Percentiles rank a stretch among this genome's conserved stretches.
Conservation (phyloP, 2,113 vertebrate genomes). For the Aix galericulata region DNA sequence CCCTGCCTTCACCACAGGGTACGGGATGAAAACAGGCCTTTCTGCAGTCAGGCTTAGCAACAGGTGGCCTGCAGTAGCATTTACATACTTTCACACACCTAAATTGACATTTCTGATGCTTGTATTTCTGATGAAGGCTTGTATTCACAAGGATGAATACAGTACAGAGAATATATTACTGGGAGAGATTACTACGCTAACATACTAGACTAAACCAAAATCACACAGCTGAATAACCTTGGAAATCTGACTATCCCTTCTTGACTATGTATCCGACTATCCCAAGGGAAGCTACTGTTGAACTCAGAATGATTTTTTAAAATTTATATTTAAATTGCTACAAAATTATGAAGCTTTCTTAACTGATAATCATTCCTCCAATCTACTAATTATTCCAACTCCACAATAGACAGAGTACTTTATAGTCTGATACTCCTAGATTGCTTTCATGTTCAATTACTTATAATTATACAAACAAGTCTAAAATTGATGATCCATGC, state of each 20-base stretch:
- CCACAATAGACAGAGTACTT: slow-evolving; percentile 18
- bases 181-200: background rate
- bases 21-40: background rate
- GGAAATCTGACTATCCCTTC: background rate
- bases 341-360: background rate
- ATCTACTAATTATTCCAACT: slow-evolving; percentile 58
- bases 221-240: background rate
- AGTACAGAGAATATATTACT: background rate
- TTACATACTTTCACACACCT: background rate
- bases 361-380: slow-evolving; percentile 43
- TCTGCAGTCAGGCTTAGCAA: background rate
- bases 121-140: background rate
- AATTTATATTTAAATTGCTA: slow-evolving; percentile 4
- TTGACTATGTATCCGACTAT: background rate
- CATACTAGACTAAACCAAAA: background rate
- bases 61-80: background rate
- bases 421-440: slow-evolving; percentile 55
- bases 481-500: slow-evolving; percentile 55
- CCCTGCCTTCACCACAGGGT: background rate
- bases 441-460: slow-evolving; percentile 68
- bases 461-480: slow-evolving; percentile 74
- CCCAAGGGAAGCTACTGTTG: background rate
- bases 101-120: background rate
- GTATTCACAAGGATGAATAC: background rate
- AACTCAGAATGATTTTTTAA: background rate